A percentile compares a stretch with the other conserved stretches of the same genome.
Conservation (phyloP, 2,113 vertebrate species). For the Lophius piscatorius region DNA sequence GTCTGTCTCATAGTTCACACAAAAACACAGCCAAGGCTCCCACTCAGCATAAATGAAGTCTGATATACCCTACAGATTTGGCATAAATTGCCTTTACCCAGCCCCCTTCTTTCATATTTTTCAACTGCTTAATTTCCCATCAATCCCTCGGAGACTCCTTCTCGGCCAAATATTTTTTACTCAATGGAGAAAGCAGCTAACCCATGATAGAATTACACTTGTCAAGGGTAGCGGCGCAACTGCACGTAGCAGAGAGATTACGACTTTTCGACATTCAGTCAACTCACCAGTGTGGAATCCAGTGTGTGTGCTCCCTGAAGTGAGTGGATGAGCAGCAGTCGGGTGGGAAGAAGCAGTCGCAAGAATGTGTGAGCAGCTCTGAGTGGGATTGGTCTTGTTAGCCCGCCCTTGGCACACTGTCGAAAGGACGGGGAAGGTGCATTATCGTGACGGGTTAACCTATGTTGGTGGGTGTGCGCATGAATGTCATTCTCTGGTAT, state of each 20-base stretch:
- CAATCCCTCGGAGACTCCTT: slow-evolving; percentile 21
- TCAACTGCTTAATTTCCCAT: slow-evolving; percentile 57
- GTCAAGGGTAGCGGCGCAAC: slow-evolving; percentile 68
- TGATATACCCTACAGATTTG: slow-evolving; percentile 1
- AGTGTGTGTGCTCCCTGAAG: slow-evolving; percentile 38
- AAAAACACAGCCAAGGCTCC: slow-evolving; percentile 5
- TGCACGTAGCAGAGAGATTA: slow-evolving; percentile 63
- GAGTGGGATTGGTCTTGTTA: slow-evolving; percentile 63
- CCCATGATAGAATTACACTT: slow-evolving; percentile 59
- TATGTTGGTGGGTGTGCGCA: slow-evolving; percentile 17
- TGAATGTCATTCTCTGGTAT: slow-evolving; percentile 24
- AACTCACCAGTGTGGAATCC: slow-evolving; percentile 61
- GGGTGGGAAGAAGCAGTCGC: slow-evolving; percentile 71
- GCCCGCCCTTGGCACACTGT: slow-evolving; percentile 56
- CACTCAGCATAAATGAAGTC: slow-evolving; percentile 34
- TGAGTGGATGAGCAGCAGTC: slow-evolving; percentile 49
- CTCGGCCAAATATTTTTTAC: slow-evolving; percentile 58
- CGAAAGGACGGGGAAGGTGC: slow-evolving; percentile 13
- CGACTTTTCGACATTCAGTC: slow-evolving; percentile 52
- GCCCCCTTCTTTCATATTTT: slow-evolving; percentile 8
- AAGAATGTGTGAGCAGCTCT: slow-evolving; percentile 65
- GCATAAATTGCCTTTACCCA: slow-evolving; percentile 2
- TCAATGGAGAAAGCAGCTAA: slow-evolving; percentile 55
- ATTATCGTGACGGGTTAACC: slow-evolving; percentile 9
- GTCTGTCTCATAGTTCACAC: slow-evolving; percentile 9